Evolutionary conservation across 2,888 invertebrate species (phyloP).

Genomic region (Artemia sinica): DNA sequence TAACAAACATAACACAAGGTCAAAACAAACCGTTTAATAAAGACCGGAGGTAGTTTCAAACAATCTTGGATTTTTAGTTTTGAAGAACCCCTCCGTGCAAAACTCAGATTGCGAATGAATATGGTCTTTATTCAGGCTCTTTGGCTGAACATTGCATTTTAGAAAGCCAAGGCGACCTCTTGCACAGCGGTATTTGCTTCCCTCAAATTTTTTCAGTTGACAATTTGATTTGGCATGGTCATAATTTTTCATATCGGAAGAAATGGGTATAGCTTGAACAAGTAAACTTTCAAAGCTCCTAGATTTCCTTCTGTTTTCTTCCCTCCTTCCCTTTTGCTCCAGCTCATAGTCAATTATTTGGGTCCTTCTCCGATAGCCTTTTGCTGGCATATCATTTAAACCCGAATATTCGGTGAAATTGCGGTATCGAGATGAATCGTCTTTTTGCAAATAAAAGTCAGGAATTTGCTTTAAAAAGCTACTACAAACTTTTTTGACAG

Average conservation of each 20-base stretch:
- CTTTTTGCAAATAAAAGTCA: conserved; percentile 2
- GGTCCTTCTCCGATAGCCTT: neutral
- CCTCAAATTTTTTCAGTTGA: neutral
- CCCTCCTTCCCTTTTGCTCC: neutral
- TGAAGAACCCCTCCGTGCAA: neutral
- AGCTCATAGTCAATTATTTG: conserved; percentile 2
- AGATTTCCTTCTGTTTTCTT: neutral
- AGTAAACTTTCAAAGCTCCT: neutral
- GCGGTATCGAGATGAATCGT: neutral
- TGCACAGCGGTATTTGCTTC: neutral
- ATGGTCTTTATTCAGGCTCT: neutral
- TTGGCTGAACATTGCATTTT: neutral
- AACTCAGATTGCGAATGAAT: neutral
- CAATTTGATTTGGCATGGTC: too few species aligned
- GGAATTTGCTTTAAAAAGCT: neutral
- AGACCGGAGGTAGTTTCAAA: neutral
- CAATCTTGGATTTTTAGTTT: neutral
- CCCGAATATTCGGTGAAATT: conserved; percentile 1
- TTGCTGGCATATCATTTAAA: neutral
- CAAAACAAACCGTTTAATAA: neutral
- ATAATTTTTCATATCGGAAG: neutral
- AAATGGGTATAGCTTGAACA: neutral
- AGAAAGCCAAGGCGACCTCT: neutral
- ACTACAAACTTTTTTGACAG: neutral
- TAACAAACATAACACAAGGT: neutral